Percentiles rank a stretch among this genome's conserved stretches.
Evolutionary conservation across 2,797 vertebrate genomes (phyloP).

Genomic region (Tapera naevia): DNA sequence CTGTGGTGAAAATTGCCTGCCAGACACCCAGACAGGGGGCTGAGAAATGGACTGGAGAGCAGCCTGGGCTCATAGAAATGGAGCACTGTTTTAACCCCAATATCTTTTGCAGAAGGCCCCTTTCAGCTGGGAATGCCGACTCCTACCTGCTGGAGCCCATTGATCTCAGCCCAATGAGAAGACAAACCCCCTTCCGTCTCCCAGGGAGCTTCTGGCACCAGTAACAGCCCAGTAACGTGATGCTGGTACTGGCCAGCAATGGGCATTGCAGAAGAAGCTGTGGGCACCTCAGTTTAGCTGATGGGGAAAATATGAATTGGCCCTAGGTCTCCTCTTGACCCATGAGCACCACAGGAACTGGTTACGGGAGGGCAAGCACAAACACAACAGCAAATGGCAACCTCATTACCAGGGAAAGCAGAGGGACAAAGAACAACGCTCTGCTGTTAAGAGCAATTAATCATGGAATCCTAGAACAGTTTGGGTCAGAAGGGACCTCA

Average conservation of each 20-base stretch:
- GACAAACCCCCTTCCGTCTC: neutral
- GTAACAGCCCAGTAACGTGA: no score
- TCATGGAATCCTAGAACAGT: no score
- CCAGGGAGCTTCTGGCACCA: rapidly evolving
- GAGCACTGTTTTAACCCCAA: neutral
- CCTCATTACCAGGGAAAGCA: neutral
- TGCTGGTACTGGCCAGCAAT: neutral
- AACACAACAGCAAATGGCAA: neutral
- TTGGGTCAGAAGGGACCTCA: no score
- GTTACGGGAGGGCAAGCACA: neutral
- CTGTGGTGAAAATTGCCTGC: neutral
- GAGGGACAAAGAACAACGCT: neutral
- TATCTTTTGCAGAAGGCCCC: neutral
- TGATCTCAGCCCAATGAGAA: no score
- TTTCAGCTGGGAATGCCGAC: neutral
- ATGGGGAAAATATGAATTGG: neutral
- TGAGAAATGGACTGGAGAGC: neutral
- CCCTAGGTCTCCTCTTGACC: neutral
- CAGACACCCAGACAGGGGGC: neutral
- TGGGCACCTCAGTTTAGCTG: neutral
- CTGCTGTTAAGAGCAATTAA: neutral
- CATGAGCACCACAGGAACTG: neutral
- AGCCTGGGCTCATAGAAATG: neutral
- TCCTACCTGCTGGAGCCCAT: neutral
- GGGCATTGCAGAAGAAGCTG: neutral